Conservation (phyloP, 92 coral and sea anemone genomes). For the Umimayanthus chanpuru region DNA sequence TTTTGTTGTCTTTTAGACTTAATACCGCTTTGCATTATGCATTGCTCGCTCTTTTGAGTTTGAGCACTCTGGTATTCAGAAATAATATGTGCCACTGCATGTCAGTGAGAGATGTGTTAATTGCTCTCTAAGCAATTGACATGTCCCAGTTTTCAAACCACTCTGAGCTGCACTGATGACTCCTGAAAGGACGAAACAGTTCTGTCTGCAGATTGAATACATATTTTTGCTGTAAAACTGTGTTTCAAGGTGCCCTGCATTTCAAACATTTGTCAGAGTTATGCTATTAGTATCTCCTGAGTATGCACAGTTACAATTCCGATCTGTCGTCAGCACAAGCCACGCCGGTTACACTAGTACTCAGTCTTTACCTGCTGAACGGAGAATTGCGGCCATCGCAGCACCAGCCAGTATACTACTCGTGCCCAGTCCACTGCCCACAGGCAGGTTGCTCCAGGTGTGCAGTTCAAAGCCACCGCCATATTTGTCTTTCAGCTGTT, state of each 20-base stretch:
- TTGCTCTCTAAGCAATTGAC: too few species aligned
- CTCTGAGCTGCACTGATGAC: too few species aligned
- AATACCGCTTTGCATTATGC: too few species aligned
- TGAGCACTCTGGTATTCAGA: too few species aligned
- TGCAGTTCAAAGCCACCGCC: slow-evolving; percentile 93
- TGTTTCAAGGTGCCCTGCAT: not conserved
- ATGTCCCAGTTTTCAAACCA: too few species aligned
- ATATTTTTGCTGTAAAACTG: not conserved
- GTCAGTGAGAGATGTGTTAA: too few species aligned
- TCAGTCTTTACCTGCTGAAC: slow-evolving; percentile 66
- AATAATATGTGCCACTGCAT: too few species aligned
- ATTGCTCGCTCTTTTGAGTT: too few species aligned
- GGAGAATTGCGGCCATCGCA: slow-evolving; percentile 87
- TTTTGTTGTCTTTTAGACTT: too few species aligned
- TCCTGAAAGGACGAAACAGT: too few species aligned
- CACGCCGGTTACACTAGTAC: not conserved
- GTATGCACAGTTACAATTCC: not conserved
- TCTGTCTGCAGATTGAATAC: too few species aligned
- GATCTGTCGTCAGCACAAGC: not conserved
- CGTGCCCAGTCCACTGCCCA: slow-evolving; percentile 97
- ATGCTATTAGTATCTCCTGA: not conserved
- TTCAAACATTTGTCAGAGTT: not conserved
- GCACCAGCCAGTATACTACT: slow-evolving; percentile 96
- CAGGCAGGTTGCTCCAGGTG: slow-evolving; percentile 84
- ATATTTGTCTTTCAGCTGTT: slow-evolving; percentile 76